A percentile compares a stretch with the other conserved stretches of the same genome.
Conservation (phyloP, 2,797 vertebrate species). For the Lateolabrax maculatus region DNA sequence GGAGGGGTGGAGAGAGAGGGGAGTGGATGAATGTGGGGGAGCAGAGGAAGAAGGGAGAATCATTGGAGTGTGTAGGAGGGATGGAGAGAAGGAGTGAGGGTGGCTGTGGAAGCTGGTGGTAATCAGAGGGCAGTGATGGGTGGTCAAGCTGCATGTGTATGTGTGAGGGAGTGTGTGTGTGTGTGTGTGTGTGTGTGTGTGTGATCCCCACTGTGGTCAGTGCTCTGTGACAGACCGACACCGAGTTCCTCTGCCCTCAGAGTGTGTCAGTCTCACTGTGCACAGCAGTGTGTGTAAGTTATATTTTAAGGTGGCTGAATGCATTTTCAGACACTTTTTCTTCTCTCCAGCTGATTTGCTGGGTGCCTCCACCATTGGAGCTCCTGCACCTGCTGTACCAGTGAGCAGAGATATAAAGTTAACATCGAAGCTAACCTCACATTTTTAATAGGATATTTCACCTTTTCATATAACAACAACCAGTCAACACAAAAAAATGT, state of each 20-base stretch:
- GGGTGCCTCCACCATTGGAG: conserved; percentile 36
- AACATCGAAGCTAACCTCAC: conserved; percentile 15
- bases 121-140: conserved; percentile 82
- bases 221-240: conserved; percentile 74
- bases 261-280: conserved; percentile 70
- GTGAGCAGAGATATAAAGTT: conserved; percentile 38
- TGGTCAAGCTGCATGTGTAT: conserved; percentile 71
- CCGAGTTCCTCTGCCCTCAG: conserved; percentile 65
- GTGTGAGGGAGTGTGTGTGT: conserved; percentile 28
- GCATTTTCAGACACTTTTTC: conserved; percentile 65
- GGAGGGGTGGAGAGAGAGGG: conserved; percentile 1
- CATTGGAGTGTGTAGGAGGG: conserved; percentile 75
- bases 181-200: conserved; percentile 48
- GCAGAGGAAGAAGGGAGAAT: conserved; percentile 54
- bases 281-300: conserved; percentile 72
- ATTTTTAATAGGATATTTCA: neutral
- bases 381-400: conserved; percentile 18
- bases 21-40: conserved; percentile 48
- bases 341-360: conserved; percentile 58
- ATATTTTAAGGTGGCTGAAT: conserved; percentile 71
- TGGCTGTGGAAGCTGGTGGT: conserved; percentile 74
- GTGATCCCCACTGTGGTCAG: conserved; percentile 67
- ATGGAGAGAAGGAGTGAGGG: conserved; percentile 72
- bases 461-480: neutral
- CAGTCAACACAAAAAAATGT: neutral